Evolutionary conservation across 2,888 invertebrate species (phyloP), one percentile per base, ranked within the genome.

Genomic region (Aelia acuminata): DNA sequence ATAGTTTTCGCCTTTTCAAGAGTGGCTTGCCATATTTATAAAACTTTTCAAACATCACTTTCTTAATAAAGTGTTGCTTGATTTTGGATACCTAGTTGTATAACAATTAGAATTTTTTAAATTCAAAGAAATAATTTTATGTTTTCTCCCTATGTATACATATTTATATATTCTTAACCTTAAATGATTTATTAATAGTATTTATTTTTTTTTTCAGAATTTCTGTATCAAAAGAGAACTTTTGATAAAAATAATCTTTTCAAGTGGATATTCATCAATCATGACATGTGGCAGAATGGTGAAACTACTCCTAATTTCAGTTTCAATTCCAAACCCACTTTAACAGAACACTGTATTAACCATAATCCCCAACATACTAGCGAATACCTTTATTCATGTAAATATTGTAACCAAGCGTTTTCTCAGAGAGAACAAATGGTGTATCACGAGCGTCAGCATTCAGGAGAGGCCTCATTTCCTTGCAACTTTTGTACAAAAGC

Each of bases 401-500:
- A 95, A 92, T 97, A 95, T 93, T 97, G 97, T 93, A 95, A 96
- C 91, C 97, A 97, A 93, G 96, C 96, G 90, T 97, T 97, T 93
- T 97, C 97, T 89, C 94, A 97, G 90, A 96, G 96, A 92, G 97
- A 97, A 92, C 97, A 97, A 92, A 94, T 97, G 91, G 95, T 96
- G 91, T 97, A 97, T 93, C 97, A 97, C 93, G 96, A 97, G 91
- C 94, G 97, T 90, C 96, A 96, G 92, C 96, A 96, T 91, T 96
- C 96, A 84, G 96, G 95, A 75, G 95, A 95, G 91, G 95, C 95
- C 50, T 96, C 96, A 84, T 90, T 89, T 92, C 96, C 95, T 89
- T 97, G 97, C 93, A 95, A 96, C 35, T 96, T 96, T 91, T 97
- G 97, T 92, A 96, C 96, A 90, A 97, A 97, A 92, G 96, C 96